Percentiles rank a stretch among this genome's conserved stretches.
These are phyloP conservation scores for Gorsachius magnificus DNA, from an alignment of 2,797 vertebrate species.

Conservation along the genomic window DNA sequence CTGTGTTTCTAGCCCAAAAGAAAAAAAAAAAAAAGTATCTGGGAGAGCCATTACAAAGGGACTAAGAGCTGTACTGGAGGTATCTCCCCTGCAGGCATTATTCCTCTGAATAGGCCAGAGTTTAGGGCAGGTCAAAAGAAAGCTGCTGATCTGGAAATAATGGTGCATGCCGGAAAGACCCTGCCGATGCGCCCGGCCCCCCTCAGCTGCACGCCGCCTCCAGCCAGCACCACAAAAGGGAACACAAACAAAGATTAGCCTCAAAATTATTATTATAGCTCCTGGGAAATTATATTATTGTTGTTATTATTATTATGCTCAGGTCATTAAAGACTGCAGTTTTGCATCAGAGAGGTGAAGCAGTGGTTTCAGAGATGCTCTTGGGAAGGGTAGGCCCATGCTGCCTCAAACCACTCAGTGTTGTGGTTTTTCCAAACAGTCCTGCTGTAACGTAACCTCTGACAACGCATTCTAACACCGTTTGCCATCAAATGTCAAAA, in stretches of 20 bases:
- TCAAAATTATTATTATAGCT: conserved; percentile 25
- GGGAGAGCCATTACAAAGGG: conserved; percentile 43
- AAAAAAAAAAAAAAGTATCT: neutral
- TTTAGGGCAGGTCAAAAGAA: conserved; percentile 82
- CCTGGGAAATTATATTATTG: neutral
- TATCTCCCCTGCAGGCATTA: conserved; percentile 35
- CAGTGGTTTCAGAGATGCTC: neutral
- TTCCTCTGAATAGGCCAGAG: conserved; percentile 67
- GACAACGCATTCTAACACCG: neutral
- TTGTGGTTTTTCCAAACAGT: neutral
- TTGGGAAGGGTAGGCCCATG: neutral
- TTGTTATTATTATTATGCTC: no score
- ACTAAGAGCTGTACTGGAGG: conserved; percentile 40
- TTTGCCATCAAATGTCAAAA: neutral
- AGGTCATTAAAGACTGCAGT: neutral
- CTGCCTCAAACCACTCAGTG: neutral
- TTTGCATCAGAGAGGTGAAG: neutral
- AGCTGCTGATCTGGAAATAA: conserved; percentile 83
- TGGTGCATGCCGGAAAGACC: conserved; percentile 74
- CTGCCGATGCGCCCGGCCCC: conserved; percentile 49
- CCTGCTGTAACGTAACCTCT: neutral
- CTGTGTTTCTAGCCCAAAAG: conserved; percentile 60
- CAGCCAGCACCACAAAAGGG: conserved; percentile 29
- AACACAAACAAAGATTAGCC: conserved; percentile 49
- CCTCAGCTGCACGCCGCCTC: conserved; percentile 48